Percentiles rank a stretch among this genome's conserved stretches.
Evolutionary conservation across 2,113 vertebrate species (phyloP).

Genomic region (Paramisgurnus dabryanus): DNA sequence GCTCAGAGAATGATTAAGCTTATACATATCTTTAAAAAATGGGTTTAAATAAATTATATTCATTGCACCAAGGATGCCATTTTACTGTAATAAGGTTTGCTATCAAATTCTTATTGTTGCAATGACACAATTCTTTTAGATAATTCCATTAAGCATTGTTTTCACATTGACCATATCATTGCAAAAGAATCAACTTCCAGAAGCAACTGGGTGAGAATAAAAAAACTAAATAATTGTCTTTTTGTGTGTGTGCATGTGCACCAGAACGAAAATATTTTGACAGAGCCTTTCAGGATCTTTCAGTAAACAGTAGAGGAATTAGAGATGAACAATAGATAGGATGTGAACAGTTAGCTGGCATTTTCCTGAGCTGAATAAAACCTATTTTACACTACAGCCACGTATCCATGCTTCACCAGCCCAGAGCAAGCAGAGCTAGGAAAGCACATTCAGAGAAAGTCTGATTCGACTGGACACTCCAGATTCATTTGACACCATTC

Average conservation of each 20-base stretch:
- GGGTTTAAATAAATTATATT: neutral
- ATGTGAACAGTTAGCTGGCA: constrained; percentile 34
- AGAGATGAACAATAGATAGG: constrained; percentile 37
- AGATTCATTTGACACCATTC: neutral
- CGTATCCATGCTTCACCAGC: constrained; percentile 14
- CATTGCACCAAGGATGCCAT: neutral
- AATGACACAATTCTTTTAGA: neutral
- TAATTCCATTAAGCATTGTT: neutral
- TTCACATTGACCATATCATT: neutral
- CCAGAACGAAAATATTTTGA: neutral
- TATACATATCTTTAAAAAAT: no score
- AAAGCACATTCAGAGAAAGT: neutral
- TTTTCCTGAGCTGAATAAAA: constrained; percentile 54
- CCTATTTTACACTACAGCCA: constrained; percentile 4
- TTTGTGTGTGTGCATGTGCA: neutral
- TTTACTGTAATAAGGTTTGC: neutral
- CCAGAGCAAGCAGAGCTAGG: neutral
- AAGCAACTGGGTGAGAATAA: neutral
- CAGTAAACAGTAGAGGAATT: constrained; percentile 41
- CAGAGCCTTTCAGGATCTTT: constrained; percentile 40
- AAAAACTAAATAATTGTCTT: neutral
- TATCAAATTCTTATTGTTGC: neutral
- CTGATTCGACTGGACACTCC: neutral
- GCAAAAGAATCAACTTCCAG: constrained; percentile 33
- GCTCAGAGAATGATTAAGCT: no score